These are phyloP conservation scores for Melanchra persicariae DNA, from an alignment of 2,888 invertebrate genomes.

Conservation along the genomic window DNA sequence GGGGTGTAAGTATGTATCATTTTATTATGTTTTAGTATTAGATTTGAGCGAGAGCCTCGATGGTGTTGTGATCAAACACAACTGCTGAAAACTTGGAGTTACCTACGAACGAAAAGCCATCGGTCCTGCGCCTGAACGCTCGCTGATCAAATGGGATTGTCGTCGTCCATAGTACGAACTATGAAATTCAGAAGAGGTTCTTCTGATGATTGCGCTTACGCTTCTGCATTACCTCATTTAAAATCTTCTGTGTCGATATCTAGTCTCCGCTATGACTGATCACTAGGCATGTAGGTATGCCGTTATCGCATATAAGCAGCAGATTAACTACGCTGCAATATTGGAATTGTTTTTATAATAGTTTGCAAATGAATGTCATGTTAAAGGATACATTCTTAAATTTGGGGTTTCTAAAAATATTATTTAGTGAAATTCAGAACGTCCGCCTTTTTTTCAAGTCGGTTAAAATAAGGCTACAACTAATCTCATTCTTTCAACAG, in stretches of 20 bases:
- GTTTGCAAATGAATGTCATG: not conserved
- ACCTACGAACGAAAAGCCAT: too few species aligned
- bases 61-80: not conserved
- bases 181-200: not conserved
- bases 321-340: constrained; percentile 1
- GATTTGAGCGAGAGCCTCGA: not conserved
- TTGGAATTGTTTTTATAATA: not conserved
- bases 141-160: not conserved
- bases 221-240: not conserved
- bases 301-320: not conserved
- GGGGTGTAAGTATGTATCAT: constrained; percentile 59
- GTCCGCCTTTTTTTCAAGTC: too few species aligned
- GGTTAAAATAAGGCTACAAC: too few species aligned
- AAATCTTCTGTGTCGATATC: not conserved
- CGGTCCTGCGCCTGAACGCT: not conserved
- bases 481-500: constrained; percentile 34
- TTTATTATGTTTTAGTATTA: constrained; percentile 32
- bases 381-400: too few species aligned
- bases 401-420: too few species aligned
- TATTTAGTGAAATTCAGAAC: too few species aligned
- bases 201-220: too few species aligned
- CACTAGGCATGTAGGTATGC: too few species aligned
- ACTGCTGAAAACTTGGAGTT: not conserved
- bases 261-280: not conserved
- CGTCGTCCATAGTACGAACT: not conserved